A percentile compares a stretch with the other conserved stretches of the same genome.
Conservation (phyloP, 2,797 vertebrate species). For the Lepus townsendii region DNA sequence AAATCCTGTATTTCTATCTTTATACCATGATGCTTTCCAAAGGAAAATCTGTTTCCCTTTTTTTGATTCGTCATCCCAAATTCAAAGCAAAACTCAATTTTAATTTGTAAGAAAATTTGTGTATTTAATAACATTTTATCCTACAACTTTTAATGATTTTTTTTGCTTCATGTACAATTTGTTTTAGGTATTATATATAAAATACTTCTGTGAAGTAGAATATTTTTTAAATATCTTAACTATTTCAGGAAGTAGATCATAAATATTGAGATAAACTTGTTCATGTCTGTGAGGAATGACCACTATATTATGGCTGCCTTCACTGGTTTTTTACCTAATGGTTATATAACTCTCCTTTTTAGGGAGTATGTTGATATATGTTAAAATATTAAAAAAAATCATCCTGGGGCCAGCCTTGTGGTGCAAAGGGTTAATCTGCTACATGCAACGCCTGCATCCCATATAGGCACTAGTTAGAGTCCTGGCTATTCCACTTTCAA, state of each 20-base stretch:
- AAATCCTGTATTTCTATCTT: not conserved
- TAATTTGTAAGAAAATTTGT: constrained; percentile 18
- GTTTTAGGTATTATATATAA: constrained; percentile 9
- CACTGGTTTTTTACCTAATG: not conserved
- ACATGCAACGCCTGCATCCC: no score
- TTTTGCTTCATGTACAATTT: constrained; percentile 48
- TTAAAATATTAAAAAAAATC: no score
- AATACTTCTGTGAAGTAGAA: not conserved
- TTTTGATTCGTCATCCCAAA: not conserved
- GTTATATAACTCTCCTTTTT: constrained; percentile 7
- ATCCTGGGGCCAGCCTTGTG: no score
- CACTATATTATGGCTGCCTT: not conserved
- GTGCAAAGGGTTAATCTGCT: no score
- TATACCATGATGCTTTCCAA: not conserved
- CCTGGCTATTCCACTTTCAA: no score
- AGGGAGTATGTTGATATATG: not conserved
- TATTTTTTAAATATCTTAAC: not conserved
- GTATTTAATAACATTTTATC: not conserved
- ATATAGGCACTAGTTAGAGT: no score
- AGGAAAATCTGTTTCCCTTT: constrained; percentile 2
- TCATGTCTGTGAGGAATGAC: not conserved
- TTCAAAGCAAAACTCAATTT: constrained; percentile 50
- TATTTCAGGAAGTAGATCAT: constrained; percentile 25
- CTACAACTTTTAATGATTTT: constrained; percentile 16
- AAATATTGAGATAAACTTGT: constrained; percentile 22